Base-by-base conservation (phyloP, 1,140 invertebrate genomes). In the Pararge aegeria region DNA sequence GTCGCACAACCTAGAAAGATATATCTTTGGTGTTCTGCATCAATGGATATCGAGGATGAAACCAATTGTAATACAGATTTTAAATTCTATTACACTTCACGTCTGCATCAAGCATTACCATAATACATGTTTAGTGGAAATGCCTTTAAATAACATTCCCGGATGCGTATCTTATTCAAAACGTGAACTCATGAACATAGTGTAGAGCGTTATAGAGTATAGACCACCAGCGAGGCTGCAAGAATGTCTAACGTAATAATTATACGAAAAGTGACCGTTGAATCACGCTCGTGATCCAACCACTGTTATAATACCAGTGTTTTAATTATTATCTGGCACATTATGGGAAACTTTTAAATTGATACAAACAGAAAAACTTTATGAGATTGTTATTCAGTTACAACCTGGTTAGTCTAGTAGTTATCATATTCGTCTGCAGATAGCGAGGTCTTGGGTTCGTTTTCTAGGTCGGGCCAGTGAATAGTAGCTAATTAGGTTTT, bases 91-190 rank as follows among this genome's bases (percentile, higher is more conserved):
- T 66, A 58, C 48, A 55, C 66, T 66, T 70, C 54, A 73, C 65
- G 62, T 71, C 59, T 67, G 53, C 51, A 20, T 60, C 51, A 61
- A 61, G 54, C 53, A 74, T 71, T 71, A 66, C 61, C 66, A 71
- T 74, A 74, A 70, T 66, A 68, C 66, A 64, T 73, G 65, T 70
- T 73, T 70, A 64, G 63, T 64, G 18, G 66, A 62, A 68, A 61
- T 65, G 30, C 62, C 48, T 65, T 67, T 58, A 67, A 67, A 67
- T 67, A 67, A 67, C 55, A 66, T 30, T 63, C 52, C 56, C 48
- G 65, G 65, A 60, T 60, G 56, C 65, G 61, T 64, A 55, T 68
- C 55, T 60, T 64, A 68, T 67, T 67, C 65, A 57, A 64, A 64
- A 52, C 48, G 42, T 63, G 55, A 51, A 55, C 52, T 55, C 29